phyloP scores from a whole-genome alignment of 2,797 vertebrate genomes.

The Poecilia picta region DNA sequence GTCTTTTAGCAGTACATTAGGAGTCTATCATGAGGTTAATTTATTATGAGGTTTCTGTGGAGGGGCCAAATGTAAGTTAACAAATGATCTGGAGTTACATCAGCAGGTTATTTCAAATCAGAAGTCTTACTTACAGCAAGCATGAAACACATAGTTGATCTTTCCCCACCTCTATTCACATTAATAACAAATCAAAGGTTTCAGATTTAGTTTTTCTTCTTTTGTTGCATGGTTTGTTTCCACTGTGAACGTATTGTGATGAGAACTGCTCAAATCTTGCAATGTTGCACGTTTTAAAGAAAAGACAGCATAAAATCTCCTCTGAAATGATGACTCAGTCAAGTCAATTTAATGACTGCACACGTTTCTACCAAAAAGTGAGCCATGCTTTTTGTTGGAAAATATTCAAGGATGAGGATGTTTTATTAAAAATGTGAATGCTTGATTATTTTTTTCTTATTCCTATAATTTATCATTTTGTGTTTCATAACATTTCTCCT shows the following conservation, averaged over 20 bases:
- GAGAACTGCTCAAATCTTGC: background rate
- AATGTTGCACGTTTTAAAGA: background rate
- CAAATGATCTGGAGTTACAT: background rate
- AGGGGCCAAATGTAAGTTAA: background rate
- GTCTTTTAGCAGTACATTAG: background rate
- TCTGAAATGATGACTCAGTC: background rate
- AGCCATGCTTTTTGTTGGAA: background rate
- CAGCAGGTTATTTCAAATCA: background rate
- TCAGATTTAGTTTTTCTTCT: background rate
- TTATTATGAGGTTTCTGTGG: no score
- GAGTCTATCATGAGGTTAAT: background rate
- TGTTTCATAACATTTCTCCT: background rate
- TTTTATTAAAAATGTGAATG: background rate
- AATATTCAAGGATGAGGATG: background rate
- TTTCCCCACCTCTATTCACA: background rate
- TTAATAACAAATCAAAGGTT: background rate
- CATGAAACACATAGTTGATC: background rate
- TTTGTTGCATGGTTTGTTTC: background rate
- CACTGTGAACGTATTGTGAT: background rate
- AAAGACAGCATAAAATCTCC: background rate
- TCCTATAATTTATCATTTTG: background rate
- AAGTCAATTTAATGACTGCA: background rate
- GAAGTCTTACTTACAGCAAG: background rate
- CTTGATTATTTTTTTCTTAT: background rate
- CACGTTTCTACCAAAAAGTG: background rate